A percentile compares a stretch with the other conserved stretches of the same genome.
Evolutionary conservation across 2,113 vertebrate species (phyloP).

Genomic region (Peromyscus californicus): DNA sequence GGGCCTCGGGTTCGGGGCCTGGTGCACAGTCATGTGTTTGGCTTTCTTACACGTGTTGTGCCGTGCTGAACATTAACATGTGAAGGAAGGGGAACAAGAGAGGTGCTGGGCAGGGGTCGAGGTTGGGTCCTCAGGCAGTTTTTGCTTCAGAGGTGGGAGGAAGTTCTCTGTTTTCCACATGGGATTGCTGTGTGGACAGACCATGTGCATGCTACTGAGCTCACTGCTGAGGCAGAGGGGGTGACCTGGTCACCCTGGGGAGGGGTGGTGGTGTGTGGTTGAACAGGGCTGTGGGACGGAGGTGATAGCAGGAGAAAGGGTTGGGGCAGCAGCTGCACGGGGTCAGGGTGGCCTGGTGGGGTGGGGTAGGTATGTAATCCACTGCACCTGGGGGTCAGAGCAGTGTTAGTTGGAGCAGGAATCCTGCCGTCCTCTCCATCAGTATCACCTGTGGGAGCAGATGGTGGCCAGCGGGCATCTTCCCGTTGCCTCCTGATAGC

Average conservation of each 20-base stretch:
- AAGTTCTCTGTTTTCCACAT: neutral
- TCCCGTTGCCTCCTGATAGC: accelerated
- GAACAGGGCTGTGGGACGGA: neutral
- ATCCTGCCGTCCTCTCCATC: neutral
- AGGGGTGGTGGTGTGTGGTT: neutral
- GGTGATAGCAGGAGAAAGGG: too few species aligned
- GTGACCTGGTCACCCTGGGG: neutral
- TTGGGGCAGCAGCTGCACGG: neutral
- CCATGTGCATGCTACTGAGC: neutral
- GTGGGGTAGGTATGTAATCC: accelerated
- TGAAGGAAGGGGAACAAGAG: neutral
- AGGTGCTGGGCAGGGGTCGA: neutral
- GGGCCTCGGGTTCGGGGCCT: neutral
- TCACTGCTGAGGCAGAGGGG: neutral
- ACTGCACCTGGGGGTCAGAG: accelerated
- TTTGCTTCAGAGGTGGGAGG: neutral
- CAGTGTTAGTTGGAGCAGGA: neutral
- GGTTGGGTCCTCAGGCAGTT: neutral
- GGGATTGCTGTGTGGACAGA: neutral
- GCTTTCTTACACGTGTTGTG: neutral
- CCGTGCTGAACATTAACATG: neutral
- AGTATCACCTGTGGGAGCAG: accelerated
- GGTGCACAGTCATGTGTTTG: neutral
- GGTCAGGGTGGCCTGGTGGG: accelerated
- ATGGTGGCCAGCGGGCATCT: neutral